These are phyloP conservation scores for Natrix natrix DNA, from an alignment of 2,797 vertebrate species.

Conservation along the genomic window DNA sequence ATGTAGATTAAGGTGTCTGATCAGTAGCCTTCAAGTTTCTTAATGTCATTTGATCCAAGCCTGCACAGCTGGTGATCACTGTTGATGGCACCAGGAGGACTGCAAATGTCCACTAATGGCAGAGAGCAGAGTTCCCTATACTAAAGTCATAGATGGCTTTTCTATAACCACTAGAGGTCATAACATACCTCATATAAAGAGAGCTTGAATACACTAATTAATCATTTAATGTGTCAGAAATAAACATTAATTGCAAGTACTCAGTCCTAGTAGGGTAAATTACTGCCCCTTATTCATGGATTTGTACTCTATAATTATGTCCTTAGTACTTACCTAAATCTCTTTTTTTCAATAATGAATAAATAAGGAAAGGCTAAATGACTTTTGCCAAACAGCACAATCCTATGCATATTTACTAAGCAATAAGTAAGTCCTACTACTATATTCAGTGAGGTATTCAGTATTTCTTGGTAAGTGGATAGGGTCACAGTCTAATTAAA, in stretches of 20 bases:
- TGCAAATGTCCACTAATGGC: background rate
- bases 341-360: background rate
- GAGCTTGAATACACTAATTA: background rate
- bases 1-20: background rate
- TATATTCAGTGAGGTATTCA: background rate
- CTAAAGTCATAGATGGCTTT: background rate
- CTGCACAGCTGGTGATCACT: background rate
- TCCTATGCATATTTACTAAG: background rate
- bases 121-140: background rate
- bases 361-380: conserved; percentile 3
- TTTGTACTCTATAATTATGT: background rate
- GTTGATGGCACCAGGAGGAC: background rate
- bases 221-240: background rate
- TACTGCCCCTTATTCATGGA: conserved; percentile 2
- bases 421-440: background rate
- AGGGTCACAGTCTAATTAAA: background rate
- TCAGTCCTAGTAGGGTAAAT: background rate
- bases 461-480: background rate
- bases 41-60: background rate
- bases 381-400: background rate
- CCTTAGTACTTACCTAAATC: background rate
- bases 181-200: conserved; percentile 43
- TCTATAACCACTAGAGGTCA: conserved; percentile 64
- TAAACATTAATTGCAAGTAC: accelerated
- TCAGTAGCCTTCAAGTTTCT: background rate